phyloP scores from a whole-genome alignment of 92 coral and sea anemone species.

The Actinostola sp. region DNA sequence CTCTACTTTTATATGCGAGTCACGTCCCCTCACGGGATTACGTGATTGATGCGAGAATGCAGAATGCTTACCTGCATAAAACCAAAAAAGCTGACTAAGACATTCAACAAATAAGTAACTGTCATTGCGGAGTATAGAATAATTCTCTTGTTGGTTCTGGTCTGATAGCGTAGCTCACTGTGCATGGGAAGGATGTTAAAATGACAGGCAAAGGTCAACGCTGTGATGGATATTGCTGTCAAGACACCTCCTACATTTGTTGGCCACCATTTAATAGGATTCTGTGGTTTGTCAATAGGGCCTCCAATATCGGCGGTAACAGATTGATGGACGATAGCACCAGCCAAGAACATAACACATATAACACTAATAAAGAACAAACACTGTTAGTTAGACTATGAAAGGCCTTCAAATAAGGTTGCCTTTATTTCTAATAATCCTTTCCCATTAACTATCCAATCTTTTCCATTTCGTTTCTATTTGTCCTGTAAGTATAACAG shows the following conservation, averaged over 20 bases:
- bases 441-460: too few species aligned
- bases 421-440: not conserved
- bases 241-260: conserved; percentile 70
- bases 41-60: too few species aligned
- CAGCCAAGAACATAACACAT: conserved; percentile 75
- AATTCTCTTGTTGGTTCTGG: conserved; percentile 76
- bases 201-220: conserved; percentile 85
- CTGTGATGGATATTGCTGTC: conserved; percentile 67
- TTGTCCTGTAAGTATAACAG: not conserved
- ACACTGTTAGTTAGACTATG: not conserved
- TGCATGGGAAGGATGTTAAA: conserved; percentile 91
- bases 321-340: conserved; percentile 67
- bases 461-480: not conserved
- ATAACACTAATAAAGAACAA: conserved; percentile 48
- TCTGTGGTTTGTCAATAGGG: conserved; percentile 37
- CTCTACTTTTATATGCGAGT: too few species aligned
- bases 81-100: conserved; percentile 79
- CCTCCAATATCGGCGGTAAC: conserved; percentile 67
- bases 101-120: conserved; percentile 67
- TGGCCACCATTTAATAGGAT: conserved; percentile 86
- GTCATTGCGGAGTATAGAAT: conserved; percentile 84
- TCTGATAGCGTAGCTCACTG: conserved; percentile 79
- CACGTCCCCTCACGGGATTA: too few species aligned
- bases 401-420: not conserved
- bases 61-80: conserved; percentile 67